phyloP scores from a whole-genome alignment of 2,797 vertebrate species.

The Martes flavigula region DNA sequence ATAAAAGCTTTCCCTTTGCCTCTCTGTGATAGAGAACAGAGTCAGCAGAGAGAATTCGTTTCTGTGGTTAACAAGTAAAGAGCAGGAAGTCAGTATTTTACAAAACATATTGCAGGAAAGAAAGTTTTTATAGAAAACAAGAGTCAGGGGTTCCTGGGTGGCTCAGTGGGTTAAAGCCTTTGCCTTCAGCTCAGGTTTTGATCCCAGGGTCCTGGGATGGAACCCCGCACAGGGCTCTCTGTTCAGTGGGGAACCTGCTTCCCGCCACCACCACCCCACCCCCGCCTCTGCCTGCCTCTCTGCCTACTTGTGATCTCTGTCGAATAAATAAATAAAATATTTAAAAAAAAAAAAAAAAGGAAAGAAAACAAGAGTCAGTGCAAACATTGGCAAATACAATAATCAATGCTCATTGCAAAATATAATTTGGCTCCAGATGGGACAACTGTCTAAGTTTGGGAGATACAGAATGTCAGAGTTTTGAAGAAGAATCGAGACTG shows the following conservation, averaged over 20 bases:
- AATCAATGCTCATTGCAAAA: not conserved
- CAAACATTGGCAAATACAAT: not conserved
- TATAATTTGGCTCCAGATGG: not conserved
- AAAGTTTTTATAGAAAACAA: not conserved
- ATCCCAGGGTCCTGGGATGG: too few relatives aligned
- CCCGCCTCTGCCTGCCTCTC: too few relatives aligned
- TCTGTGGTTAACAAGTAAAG: not conserved
- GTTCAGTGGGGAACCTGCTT: too few relatives aligned
- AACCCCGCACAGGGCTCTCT: too few relatives aligned
- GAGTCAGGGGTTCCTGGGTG: not conserved
- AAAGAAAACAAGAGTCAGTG: not conserved
- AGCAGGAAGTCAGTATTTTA: not conserved
- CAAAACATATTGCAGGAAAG: not conserved
- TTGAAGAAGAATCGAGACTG: not conserved
- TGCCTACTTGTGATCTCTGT: too few relatives aligned
- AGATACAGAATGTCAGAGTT: not conserved
- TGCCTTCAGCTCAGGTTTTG: too few relatives aligned
- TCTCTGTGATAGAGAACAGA: not conserved
- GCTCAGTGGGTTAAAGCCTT: too few relatives aligned
- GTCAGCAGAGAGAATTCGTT: not conserved
- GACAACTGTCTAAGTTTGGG: not conserved
- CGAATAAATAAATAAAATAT: too few relatives aligned
- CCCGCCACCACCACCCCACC: too few relatives aligned
- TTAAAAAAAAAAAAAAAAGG: too few relatives aligned
- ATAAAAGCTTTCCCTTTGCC: not conserved